These are phyloP conservation scores for Amphilophus citrinellus DNA, from an alignment of 2,113 vertebrate genomes.

Conservation along the genomic window DNA sequence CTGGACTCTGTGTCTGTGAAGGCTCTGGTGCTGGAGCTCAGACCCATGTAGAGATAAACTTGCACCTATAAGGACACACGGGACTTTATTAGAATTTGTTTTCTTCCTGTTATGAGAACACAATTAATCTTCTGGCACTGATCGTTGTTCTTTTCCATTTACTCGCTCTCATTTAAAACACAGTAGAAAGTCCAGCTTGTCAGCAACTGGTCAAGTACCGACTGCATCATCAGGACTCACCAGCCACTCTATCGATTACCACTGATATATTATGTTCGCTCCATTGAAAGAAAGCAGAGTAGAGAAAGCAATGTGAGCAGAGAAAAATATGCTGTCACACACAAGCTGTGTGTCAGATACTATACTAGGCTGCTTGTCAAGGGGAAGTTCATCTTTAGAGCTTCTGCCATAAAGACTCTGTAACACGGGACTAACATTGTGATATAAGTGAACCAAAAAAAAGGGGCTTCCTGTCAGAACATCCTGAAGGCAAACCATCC, in stretches of 20 bases:
- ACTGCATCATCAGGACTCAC: not conserved
- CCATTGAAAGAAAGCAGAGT: not conserved
- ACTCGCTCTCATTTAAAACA: not conserved
- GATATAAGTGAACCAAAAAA: too few relatives aligned
- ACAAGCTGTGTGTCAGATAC: not conserved
- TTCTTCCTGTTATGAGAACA: not conserved
- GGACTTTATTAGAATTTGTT: not conserved
- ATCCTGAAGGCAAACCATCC: not conserved
- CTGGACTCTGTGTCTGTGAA: conserved; percentile 84
- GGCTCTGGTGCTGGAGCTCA: conserved; percentile 85
- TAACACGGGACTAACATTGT: not conserved
- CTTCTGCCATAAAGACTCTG: not conserved
- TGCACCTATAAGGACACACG: conserved; percentile 85
- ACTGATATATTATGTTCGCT: not conserved
- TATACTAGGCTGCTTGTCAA: not conserved
- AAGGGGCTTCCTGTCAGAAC: not conserved
- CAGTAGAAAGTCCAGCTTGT: not conserved
- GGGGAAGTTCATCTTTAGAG: not conserved
- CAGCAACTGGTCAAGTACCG: not conserved
- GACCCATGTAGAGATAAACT: conserved; percentile 94
- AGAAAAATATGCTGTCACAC: not conserved
- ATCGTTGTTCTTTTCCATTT: not conserved
- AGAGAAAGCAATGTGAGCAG: not conserved
- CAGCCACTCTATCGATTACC: not conserved
- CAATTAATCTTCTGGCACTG: not conserved